phyloP scores from a whole-genome alignment of 1,140 invertebrate genomes.

The Octopus bimaculoides region DNA sequence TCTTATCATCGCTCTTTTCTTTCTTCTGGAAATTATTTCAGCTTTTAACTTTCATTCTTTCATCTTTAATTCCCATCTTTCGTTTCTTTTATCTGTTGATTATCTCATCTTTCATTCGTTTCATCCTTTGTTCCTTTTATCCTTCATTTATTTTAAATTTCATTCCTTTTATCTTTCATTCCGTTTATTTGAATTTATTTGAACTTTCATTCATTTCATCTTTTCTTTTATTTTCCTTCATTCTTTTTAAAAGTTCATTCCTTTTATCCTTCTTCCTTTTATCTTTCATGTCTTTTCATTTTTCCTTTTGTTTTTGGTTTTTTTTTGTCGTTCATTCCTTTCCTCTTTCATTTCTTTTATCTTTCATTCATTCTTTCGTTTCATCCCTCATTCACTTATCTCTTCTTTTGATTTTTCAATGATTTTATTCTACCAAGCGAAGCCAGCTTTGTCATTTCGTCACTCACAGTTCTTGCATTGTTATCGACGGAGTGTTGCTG shows the following conservation, averaged over 20 bases:
- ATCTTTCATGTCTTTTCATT: not conserved
- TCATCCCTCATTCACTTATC: not conserved
- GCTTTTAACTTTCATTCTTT: not conserved
- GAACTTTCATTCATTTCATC: not conserved
- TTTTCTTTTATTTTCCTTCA: not conserved
- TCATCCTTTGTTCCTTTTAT: not conserved
- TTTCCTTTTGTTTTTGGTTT: not conserved
- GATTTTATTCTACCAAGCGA: not conserved
- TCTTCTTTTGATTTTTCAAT: not conserved
- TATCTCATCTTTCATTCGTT: conserved; percentile 6
- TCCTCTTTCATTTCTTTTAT: not conserved
- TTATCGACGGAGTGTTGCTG: not conserved
- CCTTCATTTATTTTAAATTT: not conserved
- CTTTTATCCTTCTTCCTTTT: conserved; percentile 9
- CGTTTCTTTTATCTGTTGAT: not conserved
- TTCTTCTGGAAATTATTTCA: too few relatives aligned
- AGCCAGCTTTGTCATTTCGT: not conserved
- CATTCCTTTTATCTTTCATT: conserved; percentile 2
- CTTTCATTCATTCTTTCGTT: not conserved
- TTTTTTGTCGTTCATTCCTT: conserved; percentile 5
- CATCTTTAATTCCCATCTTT: not conserved
- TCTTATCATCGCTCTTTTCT: too few relatives aligned
- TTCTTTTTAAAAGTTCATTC: not conserved
- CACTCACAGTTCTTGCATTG: not conserved
- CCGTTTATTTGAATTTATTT: not conserved